Percentiles rank a stretch among this genome's conserved stretches.
These are phyloP conservation scores for Ptychochromis oligacanthus DNA, from an alignment of 2,113 vertebrate species.

Conservation along the genomic window DNA sequence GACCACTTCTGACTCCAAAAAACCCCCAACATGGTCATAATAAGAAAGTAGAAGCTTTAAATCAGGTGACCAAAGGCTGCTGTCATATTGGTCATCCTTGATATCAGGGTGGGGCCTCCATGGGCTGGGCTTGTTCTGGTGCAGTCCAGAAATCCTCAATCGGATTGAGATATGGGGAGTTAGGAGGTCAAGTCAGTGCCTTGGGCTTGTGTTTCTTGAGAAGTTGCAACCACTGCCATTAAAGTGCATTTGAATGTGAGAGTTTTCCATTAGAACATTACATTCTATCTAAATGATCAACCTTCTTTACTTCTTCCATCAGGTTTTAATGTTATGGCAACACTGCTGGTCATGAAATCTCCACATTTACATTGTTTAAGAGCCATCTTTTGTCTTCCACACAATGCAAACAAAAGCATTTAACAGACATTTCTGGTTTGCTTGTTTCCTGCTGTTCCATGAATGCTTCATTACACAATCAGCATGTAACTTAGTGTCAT, in stretches of 20 bases:
- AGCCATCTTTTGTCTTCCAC: background rate
- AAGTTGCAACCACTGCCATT: background rate
- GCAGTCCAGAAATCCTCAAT: background rate
- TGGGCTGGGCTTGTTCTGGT: background rate
- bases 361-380: background rate
- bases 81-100: background rate
- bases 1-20: background rate
- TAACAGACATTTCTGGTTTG: conserved; percentile 3
- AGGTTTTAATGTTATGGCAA: background rate
- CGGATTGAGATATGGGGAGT: background rate
- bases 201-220: background rate
- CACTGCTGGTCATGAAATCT: background rate
- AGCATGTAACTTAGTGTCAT: background rate
- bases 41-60: background rate
- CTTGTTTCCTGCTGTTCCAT: background rate
- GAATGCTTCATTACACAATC: conserved; percentile 2
- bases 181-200: background rate
- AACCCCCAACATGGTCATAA: background rate
- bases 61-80: background rate
- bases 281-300: background rate
- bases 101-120: background rate
- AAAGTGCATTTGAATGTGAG: background rate
- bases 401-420: conserved; percentile 2
- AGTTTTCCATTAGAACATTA: background rate
- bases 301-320: background rate